Percentiles rank a stretch among this genome's conserved stretches.
phyloP scores from a whole-genome alignment of 2,797 vertebrate genomes.

The Pogoniulus pusillus region DNA sequence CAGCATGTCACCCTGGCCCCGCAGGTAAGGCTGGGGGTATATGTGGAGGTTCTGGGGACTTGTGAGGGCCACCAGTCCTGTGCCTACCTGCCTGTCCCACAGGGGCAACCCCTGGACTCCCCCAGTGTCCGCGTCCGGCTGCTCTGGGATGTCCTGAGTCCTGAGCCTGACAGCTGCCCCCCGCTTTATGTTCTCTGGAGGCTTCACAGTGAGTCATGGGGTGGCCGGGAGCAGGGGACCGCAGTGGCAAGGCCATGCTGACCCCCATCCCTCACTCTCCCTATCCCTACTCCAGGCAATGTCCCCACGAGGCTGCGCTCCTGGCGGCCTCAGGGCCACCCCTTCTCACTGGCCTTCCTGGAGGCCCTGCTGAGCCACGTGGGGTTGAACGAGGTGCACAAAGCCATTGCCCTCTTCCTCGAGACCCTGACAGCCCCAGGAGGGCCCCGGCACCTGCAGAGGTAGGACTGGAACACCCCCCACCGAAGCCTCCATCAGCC shows the following conservation, averaged over 20 bases:
- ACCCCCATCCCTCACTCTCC: neutral
- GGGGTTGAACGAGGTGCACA: constrained; percentile 92
- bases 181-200: constrained; percentile 92
- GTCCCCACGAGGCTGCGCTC: neutral
- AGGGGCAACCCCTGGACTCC: constrained; percentile 66
- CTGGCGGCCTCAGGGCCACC: neutral
- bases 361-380: constrained; percentile 88
- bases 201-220: constrained; percentile 85
- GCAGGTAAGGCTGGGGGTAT: constrained; percentile 36
- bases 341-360: constrained; percentile 78
- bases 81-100: neutral
- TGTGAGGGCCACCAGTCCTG: accelerated
- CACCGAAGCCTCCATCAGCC: neutral
- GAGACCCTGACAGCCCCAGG: constrained; percentile 80
- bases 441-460: constrained; percentile 36
- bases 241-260: accelerated
- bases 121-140: constrained; percentile 78
- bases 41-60: neutral
- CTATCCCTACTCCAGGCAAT: neutral
- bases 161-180: constrained; percentile 86
- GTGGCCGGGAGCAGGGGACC: accelerated
- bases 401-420: constrained; percentile 86
- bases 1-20: constrained; percentile 56
- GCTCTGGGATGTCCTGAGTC: constrained; percentile 89
- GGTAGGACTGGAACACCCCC: neutral